phyloP scores from a whole-genome alignment of 2,797 vertebrate genomes.

The Sphaeramia orbicularis region DNA sequence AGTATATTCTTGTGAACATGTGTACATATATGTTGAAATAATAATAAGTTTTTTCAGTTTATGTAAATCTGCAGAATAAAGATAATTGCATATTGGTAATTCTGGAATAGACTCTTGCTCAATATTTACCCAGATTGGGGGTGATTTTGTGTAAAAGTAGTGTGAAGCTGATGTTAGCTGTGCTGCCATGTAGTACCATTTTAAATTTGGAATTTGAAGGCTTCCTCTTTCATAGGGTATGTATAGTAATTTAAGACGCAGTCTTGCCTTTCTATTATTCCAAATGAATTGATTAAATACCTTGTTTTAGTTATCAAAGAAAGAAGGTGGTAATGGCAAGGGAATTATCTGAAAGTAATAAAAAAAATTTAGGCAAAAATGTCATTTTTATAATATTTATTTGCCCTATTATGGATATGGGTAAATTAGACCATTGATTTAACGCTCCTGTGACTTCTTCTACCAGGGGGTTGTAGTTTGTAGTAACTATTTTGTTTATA shows the following conservation, averaged over 20 bases:
- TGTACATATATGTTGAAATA: too few species aligned
- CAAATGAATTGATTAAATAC: conserved; percentile 20
- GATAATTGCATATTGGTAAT: too few species aligned
- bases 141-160: conserved; percentile 5
- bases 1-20: too few species aligned
- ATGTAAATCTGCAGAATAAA: too few species aligned
- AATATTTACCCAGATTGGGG: conserved; percentile 28
- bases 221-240: conserved; percentile 1
- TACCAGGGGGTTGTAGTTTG: conserved; percentile 37
- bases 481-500: not conserved
- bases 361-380: too few species aligned
- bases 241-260: not conserved
- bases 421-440: conserved; percentile 30
- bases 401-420: conserved; percentile 32
- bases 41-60: too few species aligned
- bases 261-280: conserved; percentile 12
- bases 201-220: not conserved
- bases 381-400: conserved; percentile 45
- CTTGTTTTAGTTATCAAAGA: not conserved
- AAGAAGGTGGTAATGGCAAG: not conserved
- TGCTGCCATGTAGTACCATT: conserved; percentile 17
- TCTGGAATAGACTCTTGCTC: conserved; percentile 6
- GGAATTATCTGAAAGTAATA: conserved; percentile 20
- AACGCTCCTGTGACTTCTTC: not conserved
- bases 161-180: conserved; percentile 8